These are phyloP conservation scores for Bergia puertoricense DNA, from an alignment of 92 coral and sea anemone genomes.

Conservation along the genomic window DNA sequence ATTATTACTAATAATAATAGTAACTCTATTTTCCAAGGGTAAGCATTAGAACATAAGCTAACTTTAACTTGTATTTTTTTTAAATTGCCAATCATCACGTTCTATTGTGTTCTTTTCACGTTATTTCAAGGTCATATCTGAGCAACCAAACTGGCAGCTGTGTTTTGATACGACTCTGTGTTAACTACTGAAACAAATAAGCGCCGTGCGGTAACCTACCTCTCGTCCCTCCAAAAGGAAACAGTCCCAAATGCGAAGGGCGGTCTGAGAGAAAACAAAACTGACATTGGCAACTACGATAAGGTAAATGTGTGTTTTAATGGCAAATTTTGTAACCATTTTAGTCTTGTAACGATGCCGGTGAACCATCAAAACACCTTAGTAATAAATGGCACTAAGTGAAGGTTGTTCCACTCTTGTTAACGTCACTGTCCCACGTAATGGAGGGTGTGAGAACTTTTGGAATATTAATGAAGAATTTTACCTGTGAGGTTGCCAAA, in stretches of 20 bases:
- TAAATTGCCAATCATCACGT: neutral
- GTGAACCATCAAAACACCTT: no score
- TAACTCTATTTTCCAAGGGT: no score
- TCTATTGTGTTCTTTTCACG: neutral
- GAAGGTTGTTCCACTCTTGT: no score
- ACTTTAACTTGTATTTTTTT: no score
- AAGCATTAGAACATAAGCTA: no score
- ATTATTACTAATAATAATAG: no score
- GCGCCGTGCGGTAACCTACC: conserved; percentile 35
- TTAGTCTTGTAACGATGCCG: no score
- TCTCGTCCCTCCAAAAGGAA: conserved; percentile 84
- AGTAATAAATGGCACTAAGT: no score
- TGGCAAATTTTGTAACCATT: neutral
- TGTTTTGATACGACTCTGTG: neutral
- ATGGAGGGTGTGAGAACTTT: neutral
- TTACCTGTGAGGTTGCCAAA: neutral
- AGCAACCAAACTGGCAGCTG: neutral
- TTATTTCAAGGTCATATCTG: neutral
- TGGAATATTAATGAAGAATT: neutral
- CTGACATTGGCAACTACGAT: neutral
- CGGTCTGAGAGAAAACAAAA: conserved; percentile 56
- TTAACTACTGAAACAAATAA: neutral
- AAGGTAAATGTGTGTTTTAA: neutral
- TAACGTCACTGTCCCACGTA: no score
- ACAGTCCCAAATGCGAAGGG: conserved; percentile 80